phyloP scores from a whole-genome alignment of 2,113 vertebrate genomes.

The Leucosticte australis region DNA sequence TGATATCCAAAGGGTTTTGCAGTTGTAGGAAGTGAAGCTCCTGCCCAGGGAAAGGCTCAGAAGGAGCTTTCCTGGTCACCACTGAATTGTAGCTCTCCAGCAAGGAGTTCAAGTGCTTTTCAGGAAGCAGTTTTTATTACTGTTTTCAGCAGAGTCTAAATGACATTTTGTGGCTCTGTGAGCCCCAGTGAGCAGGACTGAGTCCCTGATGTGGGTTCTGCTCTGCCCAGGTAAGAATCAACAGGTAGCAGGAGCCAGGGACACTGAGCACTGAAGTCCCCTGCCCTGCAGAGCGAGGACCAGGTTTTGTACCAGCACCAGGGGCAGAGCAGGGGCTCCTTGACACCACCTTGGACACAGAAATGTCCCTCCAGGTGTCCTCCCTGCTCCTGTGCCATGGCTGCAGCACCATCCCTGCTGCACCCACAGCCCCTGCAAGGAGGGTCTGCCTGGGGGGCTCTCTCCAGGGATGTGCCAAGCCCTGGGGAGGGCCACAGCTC shows the following conservation, averaged over 20 bases:
- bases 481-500: background rate
- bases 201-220: background rate
- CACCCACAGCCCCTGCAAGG: background rate
- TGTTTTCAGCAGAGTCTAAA: background rate
- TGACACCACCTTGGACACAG: accelerated
- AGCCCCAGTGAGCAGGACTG: accelerated
- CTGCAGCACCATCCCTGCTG: background rate
- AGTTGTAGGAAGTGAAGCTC: background rate
- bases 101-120: background rate
- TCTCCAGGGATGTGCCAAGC: background rate
- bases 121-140: background rate
- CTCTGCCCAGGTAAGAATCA: background rate
- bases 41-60: background rate
- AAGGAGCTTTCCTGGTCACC: background rate
- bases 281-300: accelerated
- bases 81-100: background rate
- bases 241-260: background rate
- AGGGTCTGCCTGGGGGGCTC: accelerated
- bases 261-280: background rate
- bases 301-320: background rate
- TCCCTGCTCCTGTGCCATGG: background rate
- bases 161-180: accelerated
- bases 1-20: background rate
- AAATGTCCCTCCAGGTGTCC: accelerated
- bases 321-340: background rate